These are phyloP conservation scores for Fissipunctia ypsillon DNA, from an alignment of 2,888 invertebrate genomes.

Conservation along the genomic window DNA sequence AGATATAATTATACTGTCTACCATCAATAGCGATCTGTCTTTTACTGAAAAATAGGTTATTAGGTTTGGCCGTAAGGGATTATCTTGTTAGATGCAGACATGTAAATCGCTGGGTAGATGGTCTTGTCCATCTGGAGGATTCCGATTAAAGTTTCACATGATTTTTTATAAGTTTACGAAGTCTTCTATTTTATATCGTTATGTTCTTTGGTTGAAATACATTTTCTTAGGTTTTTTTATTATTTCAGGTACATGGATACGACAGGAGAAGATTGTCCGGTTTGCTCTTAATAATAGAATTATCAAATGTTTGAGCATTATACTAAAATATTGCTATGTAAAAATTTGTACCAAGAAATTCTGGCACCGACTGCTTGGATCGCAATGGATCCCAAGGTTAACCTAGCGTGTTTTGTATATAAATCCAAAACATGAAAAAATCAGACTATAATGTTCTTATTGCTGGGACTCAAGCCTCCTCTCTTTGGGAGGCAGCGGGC, in stretches of 20 bases:
- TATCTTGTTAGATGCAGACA: not conserved
- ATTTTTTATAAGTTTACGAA: not conserved
- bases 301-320: not conserved
- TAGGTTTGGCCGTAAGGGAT: no score
- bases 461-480: not conserved
- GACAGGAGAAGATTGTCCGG: not conserved
- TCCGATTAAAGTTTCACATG: not conserved
- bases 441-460: not conserved
- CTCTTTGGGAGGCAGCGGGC: not conserved
- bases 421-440: not conserved
- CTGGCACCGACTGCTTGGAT: not conserved
- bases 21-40: no score
- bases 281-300: not conserved
- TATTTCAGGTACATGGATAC: slow-evolving; percentile 1
- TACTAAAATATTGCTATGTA: not conserved
- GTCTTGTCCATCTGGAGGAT: not conserved
- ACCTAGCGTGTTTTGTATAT: not conserved
- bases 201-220: not conserved
- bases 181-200: not conserved
- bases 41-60: no score
- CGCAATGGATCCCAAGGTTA: not conserved
- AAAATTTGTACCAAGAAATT: not conserved
- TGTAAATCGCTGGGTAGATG: not conserved
- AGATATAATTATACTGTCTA: no score
- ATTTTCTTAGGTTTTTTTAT: not conserved